These are phyloP conservation scores for Oxycera nigricornis DNA, from an alignment of 2,888 invertebrate genomes.

Conservation along the genomic window DNA sequence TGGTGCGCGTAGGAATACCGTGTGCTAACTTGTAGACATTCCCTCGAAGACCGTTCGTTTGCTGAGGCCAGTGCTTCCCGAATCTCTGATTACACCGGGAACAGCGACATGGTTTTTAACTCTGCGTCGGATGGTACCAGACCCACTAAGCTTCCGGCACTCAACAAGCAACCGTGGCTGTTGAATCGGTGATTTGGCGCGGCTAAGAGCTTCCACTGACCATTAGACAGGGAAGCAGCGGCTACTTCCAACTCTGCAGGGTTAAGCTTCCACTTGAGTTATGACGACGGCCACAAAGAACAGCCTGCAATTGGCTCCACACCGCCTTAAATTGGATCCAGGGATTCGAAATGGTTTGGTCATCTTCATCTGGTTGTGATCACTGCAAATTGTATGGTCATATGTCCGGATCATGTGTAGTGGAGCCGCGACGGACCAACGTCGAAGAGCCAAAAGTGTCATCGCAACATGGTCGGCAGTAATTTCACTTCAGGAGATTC, in stretches of 20 bases:
- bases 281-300: not conserved
- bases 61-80: no score
- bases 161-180: no score
- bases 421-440: not conserved
- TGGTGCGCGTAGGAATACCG: not conserved
- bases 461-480: constrained; percentile 27
- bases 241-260: not conserved
- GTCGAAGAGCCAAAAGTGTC: constrained; percentile 32
- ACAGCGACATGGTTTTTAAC: no score
- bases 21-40: no score
- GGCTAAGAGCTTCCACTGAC: not conserved
- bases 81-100: no score
- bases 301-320: not conserved
- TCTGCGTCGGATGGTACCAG: no score
- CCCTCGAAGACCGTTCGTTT: no score
- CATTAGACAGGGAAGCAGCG: no score
- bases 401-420: constrained; percentile 16
- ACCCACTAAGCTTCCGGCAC: no score
- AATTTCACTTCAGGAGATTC: constrained; percentile 18
- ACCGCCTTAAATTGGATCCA: not conserved
- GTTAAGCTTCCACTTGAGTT: not conserved
- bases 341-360: not conserved
- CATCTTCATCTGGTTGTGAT: constrained; percentile 2
- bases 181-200: not conserved
- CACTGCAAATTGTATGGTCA: constrained; percentile 1